phyloP scores from a whole-genome alignment of 2,797 vertebrate species.

The Pipistrellus pipistrellus region DNA sequence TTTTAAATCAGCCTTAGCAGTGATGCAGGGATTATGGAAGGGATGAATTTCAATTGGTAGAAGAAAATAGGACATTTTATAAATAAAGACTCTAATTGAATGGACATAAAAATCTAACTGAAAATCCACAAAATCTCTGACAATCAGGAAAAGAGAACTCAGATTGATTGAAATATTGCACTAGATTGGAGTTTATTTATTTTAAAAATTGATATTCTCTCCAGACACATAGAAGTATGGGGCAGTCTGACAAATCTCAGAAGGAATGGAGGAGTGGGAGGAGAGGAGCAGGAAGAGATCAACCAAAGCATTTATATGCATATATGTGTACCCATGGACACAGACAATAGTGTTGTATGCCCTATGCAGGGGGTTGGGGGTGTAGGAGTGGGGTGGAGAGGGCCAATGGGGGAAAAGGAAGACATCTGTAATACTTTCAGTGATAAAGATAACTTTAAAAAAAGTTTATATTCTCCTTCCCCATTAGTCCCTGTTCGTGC shows the following conservation, averaged over 20 bases:
- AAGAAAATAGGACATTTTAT: slow-evolving; percentile 13
- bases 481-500: neutral
- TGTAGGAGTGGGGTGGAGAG: no score
- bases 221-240: no score
- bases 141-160: slow-evolving; percentile 24
- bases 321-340: no score
- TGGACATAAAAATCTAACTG: slow-evolving; percentile 48
- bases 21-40: slow-evolving; percentile 16
- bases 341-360: no score
- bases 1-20: neutral
- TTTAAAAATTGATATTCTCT: slow-evolving; percentile 75
- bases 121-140: slow-evolving; percentile 59
- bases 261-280: no score
- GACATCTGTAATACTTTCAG: no score
- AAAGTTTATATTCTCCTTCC: slow-evolving; percentile 66
- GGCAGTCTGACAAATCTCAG: no score
- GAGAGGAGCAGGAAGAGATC: no score
- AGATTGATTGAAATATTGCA: slow-evolving; percentile 79
- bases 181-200: slow-evolving; percentile 74
- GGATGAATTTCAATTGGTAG: slow-evolving; percentile 60
- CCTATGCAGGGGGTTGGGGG: no score
- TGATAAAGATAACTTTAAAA: slow-evolving; percentile 57
- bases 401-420: no score
- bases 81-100: slow-evolving; percentile 37
- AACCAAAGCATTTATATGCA: no score